These are phyloP conservation scores for Cyrtodaria siliqua DNA, from an alignment of 2,888 invertebrate species.

Conservation along the genomic window DNA sequence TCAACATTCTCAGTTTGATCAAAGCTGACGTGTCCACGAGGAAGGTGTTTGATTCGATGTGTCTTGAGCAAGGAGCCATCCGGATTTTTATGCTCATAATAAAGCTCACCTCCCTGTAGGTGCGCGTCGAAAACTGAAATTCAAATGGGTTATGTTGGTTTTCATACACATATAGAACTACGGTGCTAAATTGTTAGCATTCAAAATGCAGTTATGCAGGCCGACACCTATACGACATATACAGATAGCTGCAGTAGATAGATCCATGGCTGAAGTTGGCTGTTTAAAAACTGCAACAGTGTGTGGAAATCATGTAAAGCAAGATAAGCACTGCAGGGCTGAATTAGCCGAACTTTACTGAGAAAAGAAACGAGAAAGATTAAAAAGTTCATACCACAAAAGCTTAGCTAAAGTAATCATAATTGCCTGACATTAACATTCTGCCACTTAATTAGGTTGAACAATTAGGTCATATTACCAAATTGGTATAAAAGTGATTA, in stretches of 20 bases:
- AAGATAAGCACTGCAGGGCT: neutral
- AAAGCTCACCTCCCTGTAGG: conserved; percentile 60
- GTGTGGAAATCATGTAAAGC: neutral
- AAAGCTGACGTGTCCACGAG: conserved; percentile 70
- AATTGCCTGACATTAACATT: too few species aligned
- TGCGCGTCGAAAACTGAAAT: conserved; percentile 78
- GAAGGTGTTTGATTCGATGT: conserved; percentile 65
- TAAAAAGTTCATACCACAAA: too few species aligned
- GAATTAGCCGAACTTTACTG: neutral
- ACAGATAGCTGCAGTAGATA: neutral
- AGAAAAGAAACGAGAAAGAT: neutral
- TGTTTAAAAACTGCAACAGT: too few species aligned
- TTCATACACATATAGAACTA: conserved; percentile 10
- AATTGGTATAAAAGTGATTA: too few species aligned
- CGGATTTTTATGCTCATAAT: conserved; percentile 72
- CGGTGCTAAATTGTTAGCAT: conserved; percentile 4
- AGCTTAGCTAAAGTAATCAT: too few species aligned
- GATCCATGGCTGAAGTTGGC: neutral
- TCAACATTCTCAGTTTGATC: conserved; percentile 73
- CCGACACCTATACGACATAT: neutral
- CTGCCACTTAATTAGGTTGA: too few species aligned
- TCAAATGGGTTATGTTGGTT: conserved; percentile 55
- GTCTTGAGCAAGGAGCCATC: conserved; percentile 80
- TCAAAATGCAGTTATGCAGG: conserved; percentile 19
- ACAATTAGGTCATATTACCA: too few species aligned